phyloP scores from a whole-genome alignment of 2,113 vertebrate species.

The Thomomys bottae region DNA sequence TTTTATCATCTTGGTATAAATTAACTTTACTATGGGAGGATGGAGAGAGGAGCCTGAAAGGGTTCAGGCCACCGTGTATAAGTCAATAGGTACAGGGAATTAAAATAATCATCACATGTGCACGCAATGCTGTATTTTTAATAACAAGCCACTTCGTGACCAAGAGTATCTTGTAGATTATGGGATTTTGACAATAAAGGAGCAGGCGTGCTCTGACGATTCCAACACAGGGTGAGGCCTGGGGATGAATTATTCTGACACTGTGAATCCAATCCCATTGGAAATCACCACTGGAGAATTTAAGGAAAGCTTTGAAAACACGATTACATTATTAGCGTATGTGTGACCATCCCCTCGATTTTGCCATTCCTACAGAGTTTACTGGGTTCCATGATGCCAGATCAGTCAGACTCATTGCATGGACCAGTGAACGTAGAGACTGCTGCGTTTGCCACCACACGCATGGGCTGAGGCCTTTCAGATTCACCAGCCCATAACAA shows the following conservation, averaged over 20 bases:
- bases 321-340: slow-evolving; percentile 79
- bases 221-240: slow-evolving; percentile 70
- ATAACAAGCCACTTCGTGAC: slow-evolving; percentile 85
- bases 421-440: slow-evolving; percentile 54
- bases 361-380: slow-evolving; percentile 67
- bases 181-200: slow-evolving; percentile 74
- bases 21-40: slow-evolving; percentile 87
- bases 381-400: not conserved
- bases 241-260: slow-evolving; percentile 76
- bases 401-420: not conserved
- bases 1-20: slow-evolving; percentile 92
- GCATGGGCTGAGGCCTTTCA: slow-evolving; percentile 1
- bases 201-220: slow-evolving; percentile 67
- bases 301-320: slow-evolving; percentile 75
- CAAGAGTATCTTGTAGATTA: slow-evolving; percentile 80
- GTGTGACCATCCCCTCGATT: slow-evolving; percentile 64
- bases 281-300: slow-evolving; percentile 78
- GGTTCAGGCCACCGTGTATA: slow-evolving; percentile 82
- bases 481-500: not conserved
- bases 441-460: slow-evolving; percentile 49
- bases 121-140: slow-evolving; percentile 83
- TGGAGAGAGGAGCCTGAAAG: slow-evolving; percentile 82
- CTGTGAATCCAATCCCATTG: slow-evolving; percentile 69
- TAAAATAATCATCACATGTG: slow-evolving; percentile 85
- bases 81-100: slow-evolving; percentile 83